Percentiles rank a stretch among this genome's conserved stretches.
Evolutionary conservation across 2,797 vertebrate genomes (phyloP).

Genomic region (Labeo calbasu): DNA sequence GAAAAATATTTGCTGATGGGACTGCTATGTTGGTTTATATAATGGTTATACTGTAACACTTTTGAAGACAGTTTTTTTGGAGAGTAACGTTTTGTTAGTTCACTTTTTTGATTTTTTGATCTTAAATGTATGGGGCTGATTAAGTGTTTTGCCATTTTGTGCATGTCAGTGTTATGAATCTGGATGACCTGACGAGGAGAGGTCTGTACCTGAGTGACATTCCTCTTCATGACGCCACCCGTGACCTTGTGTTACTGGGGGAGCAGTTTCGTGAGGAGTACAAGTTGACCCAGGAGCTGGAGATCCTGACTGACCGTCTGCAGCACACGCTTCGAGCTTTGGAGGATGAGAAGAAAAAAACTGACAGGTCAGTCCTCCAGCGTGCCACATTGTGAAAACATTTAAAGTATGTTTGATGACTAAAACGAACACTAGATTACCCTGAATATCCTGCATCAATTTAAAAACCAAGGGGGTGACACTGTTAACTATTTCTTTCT

Average conservation of each 20-base stretch:
- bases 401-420: not conserved
- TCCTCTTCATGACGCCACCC: constrained; percentile 94
- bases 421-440: not conserved
- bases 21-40: not conserved
- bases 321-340: constrained; percentile 95
- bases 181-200: constrained; percentile 94
- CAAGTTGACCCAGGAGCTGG: constrained; percentile 96
- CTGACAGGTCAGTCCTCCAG: constrained; percentile 86
- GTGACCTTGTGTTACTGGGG: constrained; percentile 95
- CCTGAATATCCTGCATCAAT: not conserved
- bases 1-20: not conserved
- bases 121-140: not conserved
- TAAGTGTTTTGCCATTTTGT: not conserved
- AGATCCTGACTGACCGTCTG: constrained; percentile 95
- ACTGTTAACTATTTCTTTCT: not conserved
- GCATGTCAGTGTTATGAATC: constrained; percentile 92
- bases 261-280: constrained; percentile 99
- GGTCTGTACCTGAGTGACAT: constrained; percentile 98
- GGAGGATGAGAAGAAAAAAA: constrained; percentile 99
- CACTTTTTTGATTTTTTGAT: not conserved
- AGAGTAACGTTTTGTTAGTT: not conserved
- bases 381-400: not conserved
- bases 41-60: not conserved
- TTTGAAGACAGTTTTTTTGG: not conserved
- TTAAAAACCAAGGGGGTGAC: not conserved